Conservation (phyloP, 2,113 vertebrate species). For the Montifringilla adamsi region DNA sequence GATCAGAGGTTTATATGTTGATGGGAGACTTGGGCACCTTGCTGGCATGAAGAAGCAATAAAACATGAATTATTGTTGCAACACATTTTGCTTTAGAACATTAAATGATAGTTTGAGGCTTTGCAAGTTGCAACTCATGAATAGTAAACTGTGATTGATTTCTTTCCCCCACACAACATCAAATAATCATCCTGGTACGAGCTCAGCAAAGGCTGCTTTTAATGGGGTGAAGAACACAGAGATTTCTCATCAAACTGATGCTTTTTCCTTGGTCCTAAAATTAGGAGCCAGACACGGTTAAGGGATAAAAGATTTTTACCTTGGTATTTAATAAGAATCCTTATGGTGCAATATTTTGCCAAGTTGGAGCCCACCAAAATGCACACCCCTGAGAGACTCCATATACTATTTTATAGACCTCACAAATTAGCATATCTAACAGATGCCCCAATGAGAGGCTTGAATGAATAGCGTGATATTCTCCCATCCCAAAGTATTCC, state of each 20-base stretch:
- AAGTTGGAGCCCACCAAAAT: not conserved
- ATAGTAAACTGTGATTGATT: conserved; percentile 36
- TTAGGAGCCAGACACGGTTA: not conserved
- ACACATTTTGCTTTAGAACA: not conserved
- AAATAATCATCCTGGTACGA: not conserved
- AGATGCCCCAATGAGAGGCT: not conserved
- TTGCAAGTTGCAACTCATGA: not conserved
- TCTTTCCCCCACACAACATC: conserved; percentile 4
- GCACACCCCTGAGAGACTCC: not conserved
- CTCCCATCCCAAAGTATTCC: not conserved
- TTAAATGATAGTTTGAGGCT: not conserved
- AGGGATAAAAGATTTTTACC: not conserved
- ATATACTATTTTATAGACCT: not conserved
- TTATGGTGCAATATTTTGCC: not conserved
- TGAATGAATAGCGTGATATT: not conserved
- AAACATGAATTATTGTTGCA: conserved; percentile 12
- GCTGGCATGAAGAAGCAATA: not conserved
- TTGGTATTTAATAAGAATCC: not conserved
- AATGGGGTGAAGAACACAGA: not conserved
- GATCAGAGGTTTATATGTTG: conserved; percentile 9
- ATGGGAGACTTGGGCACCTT: not conserved
- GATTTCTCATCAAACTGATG: not conserved
- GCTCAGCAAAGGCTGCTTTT: not conserved
- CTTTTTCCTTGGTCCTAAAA: not conserved
- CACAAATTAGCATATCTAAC: not conserved